Evolutionary conservation across 2,113 vertebrate species (phyloP), one percentile per base, ranked within the genome.

Genomic region (Lampris megalopsis): DNA sequence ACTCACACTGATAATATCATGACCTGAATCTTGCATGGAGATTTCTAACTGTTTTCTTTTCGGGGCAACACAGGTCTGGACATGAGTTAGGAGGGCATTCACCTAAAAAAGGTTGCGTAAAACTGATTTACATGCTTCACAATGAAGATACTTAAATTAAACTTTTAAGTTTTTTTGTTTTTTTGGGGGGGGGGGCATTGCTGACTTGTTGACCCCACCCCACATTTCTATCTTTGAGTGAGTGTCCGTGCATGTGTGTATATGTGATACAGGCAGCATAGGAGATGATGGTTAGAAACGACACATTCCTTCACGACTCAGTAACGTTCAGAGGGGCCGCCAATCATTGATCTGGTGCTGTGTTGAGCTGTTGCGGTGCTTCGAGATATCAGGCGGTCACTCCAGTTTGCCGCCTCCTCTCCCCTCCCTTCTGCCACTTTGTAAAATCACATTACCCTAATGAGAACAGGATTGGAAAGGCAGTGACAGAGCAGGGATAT

Each of bases 381-480:
- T 93, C 82, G 87, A 92, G 86, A 93, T 84, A 82, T 90, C 90
- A 86, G 83, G 88, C 93, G 92, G 66, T 78, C 87, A 91, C 92
- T 85, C 63, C 80, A 58, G 68, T 42, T 69, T 85, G 89, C 75
- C 63, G 84, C 88, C 87, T 82, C 85, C 52, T 90, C 86, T 88
- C 74, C 80, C 67, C 68, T 92, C 89, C 85, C 90, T 89, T 57
- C 35, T 93, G 92, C 88, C 71, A 81, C 88, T 95, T 94, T 90
- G 90, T 79, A 88, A 91, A 95, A 94, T 93, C 81, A 77, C 91
- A 89, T 95, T 96, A 95, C 92, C 89, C 91, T 96, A 96, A 97
- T 95, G 95, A 97, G 95, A 92, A 96, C 92, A 92, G 89, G 95
- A 97, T 94, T 95, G 93, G 94, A 95, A 93, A 93, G 87, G 93